phyloP scores from a whole-genome alignment of 1,140 invertebrate genomes.

The Kradibia gibbosae region DNA sequence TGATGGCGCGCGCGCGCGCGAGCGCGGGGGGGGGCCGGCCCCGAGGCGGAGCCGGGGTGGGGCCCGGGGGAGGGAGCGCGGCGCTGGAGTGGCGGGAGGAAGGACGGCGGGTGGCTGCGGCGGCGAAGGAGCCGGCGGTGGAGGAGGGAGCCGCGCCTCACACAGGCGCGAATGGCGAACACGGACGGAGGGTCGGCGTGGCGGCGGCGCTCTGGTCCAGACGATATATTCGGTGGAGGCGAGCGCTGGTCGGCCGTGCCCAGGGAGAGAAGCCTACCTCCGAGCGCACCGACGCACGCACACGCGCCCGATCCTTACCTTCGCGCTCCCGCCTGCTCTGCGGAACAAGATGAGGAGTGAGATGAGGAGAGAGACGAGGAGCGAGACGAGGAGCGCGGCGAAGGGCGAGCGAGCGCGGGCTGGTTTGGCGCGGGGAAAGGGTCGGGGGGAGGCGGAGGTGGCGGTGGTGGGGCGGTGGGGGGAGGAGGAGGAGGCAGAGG shows the following conservation, averaged over 20 bases:
- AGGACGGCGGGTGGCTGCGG: neutral
- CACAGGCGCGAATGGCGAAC: neutral
- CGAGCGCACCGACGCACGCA: constrained; percentile 17
- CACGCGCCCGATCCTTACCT: constrained; percentile 47
- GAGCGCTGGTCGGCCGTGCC: constrained; percentile 22
- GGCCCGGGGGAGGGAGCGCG: constrained; percentile 10
- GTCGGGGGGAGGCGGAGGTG: neutral
- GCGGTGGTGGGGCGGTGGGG: constrained; percentile 33
- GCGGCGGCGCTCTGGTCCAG: constrained; percentile 41
- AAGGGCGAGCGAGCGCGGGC: neutral
- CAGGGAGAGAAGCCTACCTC: constrained; percentile 14
- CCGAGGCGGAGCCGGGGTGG: neutral
- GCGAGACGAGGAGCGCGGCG: neutral
- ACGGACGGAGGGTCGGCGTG: neutral
- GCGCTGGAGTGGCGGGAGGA: too few species aligned
- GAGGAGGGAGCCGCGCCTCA: constrained; percentile 6
- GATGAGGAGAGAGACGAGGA: neutral
- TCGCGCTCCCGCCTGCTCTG: constrained; percentile 33
- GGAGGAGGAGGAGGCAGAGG: constrained; percentile 20
- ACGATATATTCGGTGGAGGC: constrained; percentile 48
- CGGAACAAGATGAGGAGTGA: neutral
- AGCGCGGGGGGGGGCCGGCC: too few species aligned
- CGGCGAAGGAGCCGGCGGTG: neutral
- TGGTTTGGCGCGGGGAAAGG: neutral
- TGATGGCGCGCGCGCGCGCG: neutral